Conservation (phyloP, 2,113 vertebrate species). For the Plecotus auritus region DNA sequence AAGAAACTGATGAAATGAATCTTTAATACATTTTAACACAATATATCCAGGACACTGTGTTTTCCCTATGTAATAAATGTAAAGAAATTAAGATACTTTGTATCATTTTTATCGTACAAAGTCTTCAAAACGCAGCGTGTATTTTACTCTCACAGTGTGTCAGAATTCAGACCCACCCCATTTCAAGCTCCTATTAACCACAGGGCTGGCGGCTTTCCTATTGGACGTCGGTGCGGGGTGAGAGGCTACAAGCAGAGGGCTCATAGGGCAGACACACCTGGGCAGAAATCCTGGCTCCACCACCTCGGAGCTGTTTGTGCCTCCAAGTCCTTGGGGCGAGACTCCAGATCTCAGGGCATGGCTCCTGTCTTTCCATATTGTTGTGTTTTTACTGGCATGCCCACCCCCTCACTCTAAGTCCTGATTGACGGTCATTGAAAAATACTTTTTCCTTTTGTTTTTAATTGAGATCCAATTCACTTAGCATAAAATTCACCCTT, state of each 20-base stretch:
- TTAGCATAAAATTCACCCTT: background rate
- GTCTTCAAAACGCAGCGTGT: background rate
- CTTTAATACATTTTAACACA: background rate
- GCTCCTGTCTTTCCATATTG: background rate
- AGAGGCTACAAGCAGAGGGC: background rate
- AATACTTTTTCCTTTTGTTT: background rate
- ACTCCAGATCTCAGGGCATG: background rate
- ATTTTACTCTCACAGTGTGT: background rate
- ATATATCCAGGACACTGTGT: background rate
- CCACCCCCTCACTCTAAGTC: background rate
- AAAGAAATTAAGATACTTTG: background rate
- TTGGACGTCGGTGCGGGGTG: background rate
- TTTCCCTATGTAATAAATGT: background rate
- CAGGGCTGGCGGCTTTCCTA: no score
- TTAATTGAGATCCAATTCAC: background rate
- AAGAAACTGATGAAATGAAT: background rate
- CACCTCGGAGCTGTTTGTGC: background rate
- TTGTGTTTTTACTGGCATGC: background rate
- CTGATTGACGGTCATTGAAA: background rate
- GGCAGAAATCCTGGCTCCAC: background rate
- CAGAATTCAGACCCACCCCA: background rate
- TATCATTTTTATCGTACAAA: background rate
- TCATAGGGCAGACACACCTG: background rate
- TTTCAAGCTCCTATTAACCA: background rate
- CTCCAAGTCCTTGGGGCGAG: background rate